Evolutionary conservation across 2,113 vertebrate genomes (phyloP).

Genomic region (Eptesicus fuscus): DNA sequence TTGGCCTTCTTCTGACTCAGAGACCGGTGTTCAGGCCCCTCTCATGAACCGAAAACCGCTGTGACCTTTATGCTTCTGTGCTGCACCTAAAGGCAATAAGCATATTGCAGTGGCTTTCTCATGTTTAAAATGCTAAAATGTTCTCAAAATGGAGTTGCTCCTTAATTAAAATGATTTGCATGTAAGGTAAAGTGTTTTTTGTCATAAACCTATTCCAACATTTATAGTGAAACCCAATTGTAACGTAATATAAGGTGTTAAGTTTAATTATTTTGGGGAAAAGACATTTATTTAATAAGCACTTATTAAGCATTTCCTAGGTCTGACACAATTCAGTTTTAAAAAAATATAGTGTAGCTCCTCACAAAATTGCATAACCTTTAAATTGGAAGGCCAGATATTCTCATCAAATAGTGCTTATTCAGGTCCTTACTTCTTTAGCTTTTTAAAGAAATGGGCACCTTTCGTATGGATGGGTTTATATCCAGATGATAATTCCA

Average conservation of each 20-base stretch:
- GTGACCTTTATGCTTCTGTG: neutral
- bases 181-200: neutral
- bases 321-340: neutral
- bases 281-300: neutral
- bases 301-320: neutral
- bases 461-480: neutral
- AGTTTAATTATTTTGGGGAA: neutral
- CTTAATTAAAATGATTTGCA: neutral
- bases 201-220: neutral
- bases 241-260: neutral
- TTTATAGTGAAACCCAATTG: neutral
- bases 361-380: neutral
- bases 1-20: neutral
- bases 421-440: neutral
- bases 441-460: conserved; percentile 16
- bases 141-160: neutral
- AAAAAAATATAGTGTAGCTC: neutral
- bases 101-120: neutral
- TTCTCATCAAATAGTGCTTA: neutral
- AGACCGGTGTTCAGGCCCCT: neutral
- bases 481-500: conserved; percentile 29
- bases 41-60: neutral
- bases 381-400: neutral
- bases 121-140: neutral
- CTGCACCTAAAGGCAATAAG: neutral